A percentile compares a stretch with the other conserved stretches of the same genome.
Evolutionary conservation across 2,888 invertebrate species (phyloP).

Genomic region (Stenoptilia bipunctidactyla): DNA sequence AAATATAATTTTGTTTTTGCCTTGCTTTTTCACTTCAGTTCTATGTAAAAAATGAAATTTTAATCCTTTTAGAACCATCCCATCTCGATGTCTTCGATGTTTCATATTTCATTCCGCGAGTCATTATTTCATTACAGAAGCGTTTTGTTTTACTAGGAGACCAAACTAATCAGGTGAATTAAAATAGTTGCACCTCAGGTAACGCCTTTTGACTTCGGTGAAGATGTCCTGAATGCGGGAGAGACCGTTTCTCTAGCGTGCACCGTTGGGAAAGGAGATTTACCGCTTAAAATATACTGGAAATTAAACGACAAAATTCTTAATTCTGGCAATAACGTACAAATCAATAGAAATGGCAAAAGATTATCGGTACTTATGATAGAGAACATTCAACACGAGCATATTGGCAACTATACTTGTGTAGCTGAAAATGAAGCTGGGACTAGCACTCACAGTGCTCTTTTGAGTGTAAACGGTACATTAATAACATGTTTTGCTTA

Average conservation of each 20-base stretch:
- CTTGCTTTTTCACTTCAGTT: slow-evolving; percentile 72
- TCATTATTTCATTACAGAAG: too few relatives aligned
- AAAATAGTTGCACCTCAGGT: slow-evolving; percentile 76
- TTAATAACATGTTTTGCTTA: too few relatives aligned
- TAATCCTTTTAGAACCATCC: slow-evolving; percentile 17
- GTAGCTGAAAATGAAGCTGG: slow-evolving; percentile 81
- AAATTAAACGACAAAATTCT: slow-evolving; percentile 66
- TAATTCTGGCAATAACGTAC: slow-evolving; percentile 62
- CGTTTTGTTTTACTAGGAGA: too few relatives aligned
- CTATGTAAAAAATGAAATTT: slow-evolving; percentile 71
- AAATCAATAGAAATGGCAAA: slow-evolving; percentile 65
- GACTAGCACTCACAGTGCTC: slow-evolving; percentile 75
- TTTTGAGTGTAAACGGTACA: slow-evolving; percentile 67
- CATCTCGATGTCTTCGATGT: too few relatives aligned
- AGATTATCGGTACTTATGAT: slow-evolving; percentile 74
- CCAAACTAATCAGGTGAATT: too few relatives aligned
- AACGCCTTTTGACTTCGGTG: slow-evolving; percentile 75
- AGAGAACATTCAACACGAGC: slow-evolving; percentile 73
- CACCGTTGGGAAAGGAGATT: slow-evolving; percentile 80
- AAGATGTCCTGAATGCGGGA: slow-evolving; percentile 78
- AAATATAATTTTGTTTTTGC: neutral
- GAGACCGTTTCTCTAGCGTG: slow-evolving; percentile 78
- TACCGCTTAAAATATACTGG: slow-evolving; percentile 82
- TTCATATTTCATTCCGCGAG: too few relatives aligned
- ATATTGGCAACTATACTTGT: slow-evolving; percentile 84